Base-by-base conservation (phyloP, 2,113 vertebrate genomes). In the Caranx melampygus region DNA sequence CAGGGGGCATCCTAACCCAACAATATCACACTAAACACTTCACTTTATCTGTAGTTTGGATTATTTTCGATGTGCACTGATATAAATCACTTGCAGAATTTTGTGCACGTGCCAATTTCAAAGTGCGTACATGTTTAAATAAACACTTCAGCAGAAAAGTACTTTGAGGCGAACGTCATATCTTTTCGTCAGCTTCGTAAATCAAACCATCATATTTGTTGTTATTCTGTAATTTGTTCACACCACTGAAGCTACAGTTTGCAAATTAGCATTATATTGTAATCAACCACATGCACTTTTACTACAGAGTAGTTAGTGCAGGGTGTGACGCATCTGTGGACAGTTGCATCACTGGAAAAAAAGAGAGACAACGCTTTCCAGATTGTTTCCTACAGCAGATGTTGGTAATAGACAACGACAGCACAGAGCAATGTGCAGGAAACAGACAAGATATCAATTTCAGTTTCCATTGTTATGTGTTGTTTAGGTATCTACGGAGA, bases 1-100 rank as follows among this genome's bases (percentile, higher is more conserved):
- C 76, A 94, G 93, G 81, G 93, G 92, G 92, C 89, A 83, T 78
- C 85, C 87, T 88, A 91, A 86, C 81, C 65, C 78, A 84, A 90
- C 67, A 57, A 74, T 75, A 58, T 64, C 45, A 61, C 20, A 65
- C 10, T 61, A 13, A 42, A 37, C 7, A 20, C 57, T 40, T 74
- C 16, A 40, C 40, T 75, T 4, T 15, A 5, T 5, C 18, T 33
- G 2, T 45, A 18, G 7, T 52, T 37, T 52, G 33, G 35, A 51
- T 21, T 18, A 20, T 44, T 18, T 18, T 62, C 51, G 63, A 8
- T 10, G 6, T 12, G 26, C 8, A 1, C 13, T 55, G 14, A 60
- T 70, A 37, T 42, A 26, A 57, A 45, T 34, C 35, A 20, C 9
- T 45, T 47, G 2, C 12, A 61, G 3, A 33, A 55, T 59, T 7